Evolutionary conservation across 2,113 vertebrate genomes (phyloP), one percentile per base, ranked within the genome.

Genomic region (Vulpes vulpes): DNA sequence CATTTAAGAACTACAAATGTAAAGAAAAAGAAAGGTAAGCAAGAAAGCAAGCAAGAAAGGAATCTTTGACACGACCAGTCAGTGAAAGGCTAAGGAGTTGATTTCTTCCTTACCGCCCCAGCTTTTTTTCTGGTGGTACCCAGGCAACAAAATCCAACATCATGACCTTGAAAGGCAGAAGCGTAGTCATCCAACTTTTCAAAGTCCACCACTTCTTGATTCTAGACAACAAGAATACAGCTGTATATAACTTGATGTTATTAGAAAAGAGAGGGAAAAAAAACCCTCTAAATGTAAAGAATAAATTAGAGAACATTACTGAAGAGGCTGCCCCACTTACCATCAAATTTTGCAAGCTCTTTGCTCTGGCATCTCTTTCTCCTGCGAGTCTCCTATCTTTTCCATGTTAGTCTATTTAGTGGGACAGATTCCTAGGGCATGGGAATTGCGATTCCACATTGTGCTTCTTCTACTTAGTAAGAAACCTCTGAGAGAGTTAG

Each of bases 111-210:
- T 98, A 99, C 99, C 96, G 96, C 88, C 38, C 99, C 99, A 1
- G 98, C 99, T 98, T 99, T 99, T 1, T 81, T 98, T 93, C 93
- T 99, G 67, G 99, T 99, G 51, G 99, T 99, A 59, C 99, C 99
- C 89, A 99, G 97, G 89, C 99, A 99, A 97, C 99, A 99, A 98
- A 99, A 99, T 78, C 99, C 99, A 14, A 99, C 99, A 94, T 99
- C 99, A 3, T 99, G 98, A 49, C 98, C 99, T 97, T 99, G 97
- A 97, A 99, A 99, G 20, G 96, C 98, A 71, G 98, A 97, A 6
- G 98, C 98, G 1, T 98, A 91, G 32, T 99, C 99, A 11, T 99
- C 98, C 30, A 99, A 59, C 96, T 99, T 99, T 93, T 99, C 99
- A 98, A 99, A 99, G 97, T 99, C 99, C 81, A 99, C 99, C 89